Conservation (phyloP, 1,140 invertebrate species). For the Micrasema minimum region DNA sequence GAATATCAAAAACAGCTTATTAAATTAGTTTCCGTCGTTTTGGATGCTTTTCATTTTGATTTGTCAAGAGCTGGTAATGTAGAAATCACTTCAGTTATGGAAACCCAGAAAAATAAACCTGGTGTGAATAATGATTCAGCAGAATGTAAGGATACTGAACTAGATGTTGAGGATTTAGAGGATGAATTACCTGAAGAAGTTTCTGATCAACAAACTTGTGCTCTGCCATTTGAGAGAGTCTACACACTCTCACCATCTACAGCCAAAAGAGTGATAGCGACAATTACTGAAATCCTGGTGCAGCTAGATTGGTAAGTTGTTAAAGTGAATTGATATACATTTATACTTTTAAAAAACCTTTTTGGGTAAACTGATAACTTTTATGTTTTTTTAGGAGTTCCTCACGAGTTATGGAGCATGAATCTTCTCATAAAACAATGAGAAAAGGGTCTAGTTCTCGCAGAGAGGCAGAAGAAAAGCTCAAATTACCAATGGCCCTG, state of each 20-base stretch:
- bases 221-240: slow-evolving; percentile 67
- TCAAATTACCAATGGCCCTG: slow-evolving; percentile 90
- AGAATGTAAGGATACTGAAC: slow-evolving; percentile 53
- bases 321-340: not conserved
- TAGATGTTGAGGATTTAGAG: slow-evolving; percentile 52
- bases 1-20: slow-evolving; percentile 86
- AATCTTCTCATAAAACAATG: slow-evolving; percentile 84
- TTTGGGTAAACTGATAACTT: slow-evolving; percentile 15
- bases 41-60: slow-evolving; percentile 95
- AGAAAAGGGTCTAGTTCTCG: slow-evolving; percentile 71
- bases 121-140: slow-evolving; percentile 50
- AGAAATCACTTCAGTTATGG: slow-evolving; percentile 8
- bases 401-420: slow-evolving; percentile 78
- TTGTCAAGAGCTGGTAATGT: slow-evolving; percentile 70
- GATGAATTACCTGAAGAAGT: slow-evolving; percentile 56
- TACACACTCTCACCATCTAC: slow-evolving; percentile 73
- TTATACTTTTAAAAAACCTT: slow-evolving; percentile 1
- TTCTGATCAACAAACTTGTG: slow-evolving; percentile 9
- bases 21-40: slow-evolving; percentile 82
- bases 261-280: slow-evolving; percentile 78
- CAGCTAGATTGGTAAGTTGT: slow-evolving; percentile 65
- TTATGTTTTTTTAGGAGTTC: slow-evolving; percentile 67
- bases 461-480: slow-evolving; percentile 88
- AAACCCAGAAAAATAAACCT: slow-evolving; percentile 50
- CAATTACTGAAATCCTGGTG: slow-evolving; percentile 69